These are phyloP conservation scores for Melieria picta DNA, from an alignment of 2,888 invertebrate species.

Conservation along the genomic window DNA sequence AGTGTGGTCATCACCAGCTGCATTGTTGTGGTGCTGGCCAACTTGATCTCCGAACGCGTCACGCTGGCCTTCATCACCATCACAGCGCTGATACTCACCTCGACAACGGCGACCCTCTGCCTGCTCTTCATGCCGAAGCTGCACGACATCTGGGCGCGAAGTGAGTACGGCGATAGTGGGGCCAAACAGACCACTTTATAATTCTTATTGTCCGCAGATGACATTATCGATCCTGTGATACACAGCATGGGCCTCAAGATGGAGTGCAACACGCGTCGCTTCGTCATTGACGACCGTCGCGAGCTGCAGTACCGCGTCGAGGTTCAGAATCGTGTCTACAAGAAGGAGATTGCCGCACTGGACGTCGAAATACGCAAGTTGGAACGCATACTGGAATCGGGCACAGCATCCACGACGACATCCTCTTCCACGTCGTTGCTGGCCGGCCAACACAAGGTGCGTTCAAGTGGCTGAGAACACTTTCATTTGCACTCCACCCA, in stretches of 20 bases:
- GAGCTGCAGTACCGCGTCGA: constrained; percentile 88
- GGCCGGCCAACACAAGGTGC: constrained; percentile 54
- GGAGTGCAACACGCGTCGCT: constrained; percentile 87
- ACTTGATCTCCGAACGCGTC: constrained; percentile 83
- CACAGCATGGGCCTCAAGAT: constrained; percentile 89
- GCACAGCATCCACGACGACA: constrained; percentile 69
- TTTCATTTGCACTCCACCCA: not conserved
- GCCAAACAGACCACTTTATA: not conserved
- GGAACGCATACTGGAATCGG: constrained; percentile 76
- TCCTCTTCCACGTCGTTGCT: constrained; percentile 67
- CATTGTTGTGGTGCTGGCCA: constrained; percentile 88
- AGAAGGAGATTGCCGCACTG: constrained; percentile 80
- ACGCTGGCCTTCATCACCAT: constrained; percentile 84
- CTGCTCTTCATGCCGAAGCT: constrained; percentile 89
- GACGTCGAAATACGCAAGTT: constrained; percentile 82
- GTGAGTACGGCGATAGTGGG: constrained; percentile 63
- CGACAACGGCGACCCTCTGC: constrained; percentile 87
- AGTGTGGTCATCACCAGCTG: constrained; percentile 89
- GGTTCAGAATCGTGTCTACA: constrained; percentile 90
- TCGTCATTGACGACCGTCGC: constrained; percentile 83
- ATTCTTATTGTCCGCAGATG: constrained; percentile 64
- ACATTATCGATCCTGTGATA: constrained; percentile 81
- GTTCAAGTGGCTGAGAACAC: constrained; percentile 12
- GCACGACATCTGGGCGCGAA: constrained; percentile 74
- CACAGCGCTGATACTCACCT: constrained; percentile 82